Base-by-base conservation (phyloP, 64 coral and sea anemone genomes). In the Montipora efflorescens region DNA sequence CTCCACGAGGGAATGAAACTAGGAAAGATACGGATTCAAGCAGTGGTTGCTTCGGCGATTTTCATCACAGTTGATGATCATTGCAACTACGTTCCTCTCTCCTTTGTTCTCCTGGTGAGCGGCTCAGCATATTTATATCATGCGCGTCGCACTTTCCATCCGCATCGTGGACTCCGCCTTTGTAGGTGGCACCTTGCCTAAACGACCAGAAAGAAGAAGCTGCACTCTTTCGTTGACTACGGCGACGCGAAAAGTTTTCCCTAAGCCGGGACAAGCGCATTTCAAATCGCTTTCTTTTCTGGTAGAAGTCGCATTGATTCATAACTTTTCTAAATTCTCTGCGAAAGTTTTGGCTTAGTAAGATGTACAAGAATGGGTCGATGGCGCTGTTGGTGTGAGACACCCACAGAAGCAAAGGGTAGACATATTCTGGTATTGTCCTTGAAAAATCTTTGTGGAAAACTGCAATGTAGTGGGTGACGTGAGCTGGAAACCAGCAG, bases 401-500 rank as follows among this genome's bases (percentile, higher is more conserved):
- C 16, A 93, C 28, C 92, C 92, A 93, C 16, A 93, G 78, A 11
- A 82, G 62, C 1, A 93, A 64, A 18, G 21, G 25, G 8, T 68
- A 67, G 8, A 80, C 8, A 51, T 75, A 87, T 1, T 16, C 1
- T 2, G 92, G 92, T 1, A 93, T 78, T 72, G 19, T 18, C 0
- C 0, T 0, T 5, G 28, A 68, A 8, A 80, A 51, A 21, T 93
- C 59, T 2, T 47, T 5, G 2, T 78, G 74, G 55, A 59, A 77
- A 11, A 73, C 79, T 0, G 94, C 68, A 45, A 75, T 81, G 23
- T 83, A 94, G 43, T 97, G 95, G 67, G 94, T 79, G 3, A 61
- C 14, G 51, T 97, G 95, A 5, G 95, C 91, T 43, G 95, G 95
- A 72, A 97, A 84, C 95, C 95, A 97, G 78, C 89, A 91, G 22